These are phyloP conservation scores for Ferdinandea cuprea DNA, from an alignment of 2,888 invertebrate species.

Conservation along the genomic window DNA sequence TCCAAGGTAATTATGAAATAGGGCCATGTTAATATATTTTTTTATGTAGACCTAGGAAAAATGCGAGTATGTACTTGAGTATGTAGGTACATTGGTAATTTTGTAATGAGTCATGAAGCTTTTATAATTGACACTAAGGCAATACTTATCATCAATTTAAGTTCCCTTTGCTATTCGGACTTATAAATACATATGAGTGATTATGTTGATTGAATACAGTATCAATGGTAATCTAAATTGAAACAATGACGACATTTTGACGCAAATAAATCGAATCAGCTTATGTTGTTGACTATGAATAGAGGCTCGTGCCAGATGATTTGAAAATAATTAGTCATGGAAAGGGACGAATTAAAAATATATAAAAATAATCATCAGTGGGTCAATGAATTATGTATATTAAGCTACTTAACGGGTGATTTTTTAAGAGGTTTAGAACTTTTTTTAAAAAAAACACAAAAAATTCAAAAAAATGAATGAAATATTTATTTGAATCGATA, in stretches of 20 bases:
- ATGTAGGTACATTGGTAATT: not conserved
- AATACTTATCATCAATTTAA: not conserved
- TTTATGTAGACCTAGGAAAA: not conserved
- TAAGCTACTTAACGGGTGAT: too few relatives aligned
- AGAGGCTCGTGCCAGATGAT: too few relatives aligned
- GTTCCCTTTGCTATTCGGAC: not conserved
- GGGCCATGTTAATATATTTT: conserved; percentile 23
- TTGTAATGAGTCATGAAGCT: conserved; percentile 13
- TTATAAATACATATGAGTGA: not conserved
- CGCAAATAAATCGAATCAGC: not conserved
- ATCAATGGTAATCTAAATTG: not conserved
- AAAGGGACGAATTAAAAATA: too few relatives aligned
- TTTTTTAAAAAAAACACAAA: too few relatives aligned
- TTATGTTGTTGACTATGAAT: too few relatives aligned
- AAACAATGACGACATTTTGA: not conserved
- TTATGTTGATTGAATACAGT: not conserved
- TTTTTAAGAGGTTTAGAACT: too few relatives aligned
- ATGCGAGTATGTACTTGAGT: not conserved
- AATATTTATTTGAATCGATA: too few relatives aligned
- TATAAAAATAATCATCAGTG: too few relatives aligned
- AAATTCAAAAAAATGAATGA: too few relatives aligned
- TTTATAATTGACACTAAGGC: conserved; percentile 11
- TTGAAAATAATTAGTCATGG: too few relatives aligned
- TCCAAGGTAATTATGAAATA: conserved; percentile 28
- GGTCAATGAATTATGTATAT: too few relatives aligned